phyloP scores from a whole-genome alignment of 2,888 invertebrate genomes.

The Allygus modestus region DNA sequence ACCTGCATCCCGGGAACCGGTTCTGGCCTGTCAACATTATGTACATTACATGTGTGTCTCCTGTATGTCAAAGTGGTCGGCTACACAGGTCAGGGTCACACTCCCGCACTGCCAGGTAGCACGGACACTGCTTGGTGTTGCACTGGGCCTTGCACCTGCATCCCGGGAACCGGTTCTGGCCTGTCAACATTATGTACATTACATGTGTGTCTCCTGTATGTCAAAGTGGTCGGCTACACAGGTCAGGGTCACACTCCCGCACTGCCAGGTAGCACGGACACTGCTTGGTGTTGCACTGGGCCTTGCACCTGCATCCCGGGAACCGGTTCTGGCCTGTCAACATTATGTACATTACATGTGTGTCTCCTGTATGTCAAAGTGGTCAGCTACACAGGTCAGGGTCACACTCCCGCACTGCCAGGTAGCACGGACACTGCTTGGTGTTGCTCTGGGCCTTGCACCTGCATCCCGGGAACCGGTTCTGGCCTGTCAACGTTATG shows the following conservation, averaged over 20 bases:
- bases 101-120: too few relatives aligned
- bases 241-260: conserved; percentile 99
- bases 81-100: conserved; percentile 93
- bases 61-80: too few relatives aligned
- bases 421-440: conserved; percentile 99
- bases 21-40: conserved; percentile 83
- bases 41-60: too few relatives aligned
- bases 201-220: too few relatives aligned
- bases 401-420: conserved; percentile 99
- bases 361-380: too few relatives aligned
- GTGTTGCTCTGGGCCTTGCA: conserved; percentile 99
- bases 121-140: conserved; percentile 99
- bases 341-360: too few relatives aligned
- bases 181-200: too few relatives aligned
- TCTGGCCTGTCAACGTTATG: conserved; percentile 86
- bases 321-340: conserved; percentile 92
- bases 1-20: conserved; percentile 98
- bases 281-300: conserved; percentile 99
- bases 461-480: conserved; percentile 97
- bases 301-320: conserved; percentile 98
- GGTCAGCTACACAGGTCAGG: conserved; percentile 83
- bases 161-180: conserved; percentile 97
- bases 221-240: conserved; percentile 76
- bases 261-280: conserved; percentile 99
- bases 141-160: conserved; percentile 99